Evolutionary conservation across 92 coral and sea anemone species (phyloP).

Genomic region (Epizoanthus scotinus): DNA sequence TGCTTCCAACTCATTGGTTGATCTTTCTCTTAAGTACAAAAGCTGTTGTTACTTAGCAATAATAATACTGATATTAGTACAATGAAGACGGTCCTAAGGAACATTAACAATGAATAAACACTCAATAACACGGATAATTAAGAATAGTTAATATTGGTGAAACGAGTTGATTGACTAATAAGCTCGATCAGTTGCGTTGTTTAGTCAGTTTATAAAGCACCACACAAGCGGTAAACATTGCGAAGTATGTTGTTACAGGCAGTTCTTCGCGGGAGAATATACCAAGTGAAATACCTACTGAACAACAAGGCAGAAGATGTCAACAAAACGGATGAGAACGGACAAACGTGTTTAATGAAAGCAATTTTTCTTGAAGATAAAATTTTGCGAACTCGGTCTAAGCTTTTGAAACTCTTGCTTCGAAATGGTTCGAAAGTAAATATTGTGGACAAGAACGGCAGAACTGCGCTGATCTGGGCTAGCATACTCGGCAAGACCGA

Average conservation of each 20-base stretch:
- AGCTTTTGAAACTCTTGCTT: constrained; percentile 73
- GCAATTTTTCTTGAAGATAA: constrained; percentile 86
- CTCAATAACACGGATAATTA: neutral
- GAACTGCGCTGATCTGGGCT: constrained; percentile 86
- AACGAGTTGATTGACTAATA: neutral
- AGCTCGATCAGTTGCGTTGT: neutral
- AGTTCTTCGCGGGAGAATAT: constrained; percentile 78
- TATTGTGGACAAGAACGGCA: constrained; percentile 69
- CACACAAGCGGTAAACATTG: neutral
- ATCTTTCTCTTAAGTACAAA: neutral
- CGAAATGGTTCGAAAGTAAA: constrained; percentile 83
- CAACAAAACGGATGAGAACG: constrained; percentile 82
- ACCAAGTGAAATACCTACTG: constrained; percentile 89
- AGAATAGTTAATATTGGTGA: neutral
- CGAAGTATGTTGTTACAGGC: constrained; percentile 79
- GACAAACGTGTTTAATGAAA: constrained; percentile 89
- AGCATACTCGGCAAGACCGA: constrained; percentile 69
- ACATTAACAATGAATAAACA: constrained; percentile 10
- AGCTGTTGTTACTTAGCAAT: neutral
- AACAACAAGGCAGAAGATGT: constrained; percentile 74
- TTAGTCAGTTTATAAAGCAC: neutral
- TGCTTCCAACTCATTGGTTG: constrained; percentile 6
- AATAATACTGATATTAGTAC: neutral
- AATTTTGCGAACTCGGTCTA: constrained; percentile 81
- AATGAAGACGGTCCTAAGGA: neutral